Percentiles rank a stretch among this genome's conserved stretches.
phyloP scores from a whole-genome alignment of 1,140 invertebrate genomes.

The Octopus sinensis region DNA sequence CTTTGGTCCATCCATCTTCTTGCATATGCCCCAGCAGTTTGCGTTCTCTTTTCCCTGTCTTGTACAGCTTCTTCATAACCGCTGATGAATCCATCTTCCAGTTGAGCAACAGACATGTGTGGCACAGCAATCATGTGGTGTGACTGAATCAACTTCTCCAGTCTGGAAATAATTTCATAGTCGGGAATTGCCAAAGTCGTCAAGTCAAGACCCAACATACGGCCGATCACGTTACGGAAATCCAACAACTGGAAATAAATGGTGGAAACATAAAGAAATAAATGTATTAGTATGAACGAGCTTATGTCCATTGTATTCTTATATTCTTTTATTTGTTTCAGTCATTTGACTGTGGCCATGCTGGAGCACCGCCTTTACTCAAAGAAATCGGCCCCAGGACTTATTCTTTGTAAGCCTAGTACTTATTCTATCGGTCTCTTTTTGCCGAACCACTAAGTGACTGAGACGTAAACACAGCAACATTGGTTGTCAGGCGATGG shows the following conservation, averaged over 20 bases:
- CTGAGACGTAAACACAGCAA: no score
- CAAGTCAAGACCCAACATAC: conserved; percentile 57
- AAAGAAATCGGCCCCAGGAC: no score
- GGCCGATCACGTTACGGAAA: conserved; percentile 51
- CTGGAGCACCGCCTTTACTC: no score
- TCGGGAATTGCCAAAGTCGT: conserved; percentile 55
- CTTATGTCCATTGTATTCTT: no score
- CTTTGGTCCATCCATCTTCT: conserved; percentile 28
- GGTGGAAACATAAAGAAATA: conserved; percentile 21
- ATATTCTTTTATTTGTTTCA: no score
- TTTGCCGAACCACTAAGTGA: no score
- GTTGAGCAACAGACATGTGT: conserved; percentile 46
- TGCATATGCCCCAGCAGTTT: conserved; percentile 28
- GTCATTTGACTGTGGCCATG: no score
- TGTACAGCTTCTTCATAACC: conserved; percentile 39
- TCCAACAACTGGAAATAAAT: conserved; percentile 50
- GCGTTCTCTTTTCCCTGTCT: conserved; percentile 28
- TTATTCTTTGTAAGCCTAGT: no score
- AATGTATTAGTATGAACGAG: neutral
- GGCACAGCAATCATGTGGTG: conserved; percentile 49
- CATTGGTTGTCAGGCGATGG: no score
- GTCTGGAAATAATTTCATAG: conserved; percentile 56
- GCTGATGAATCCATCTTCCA: conserved; percentile 46
- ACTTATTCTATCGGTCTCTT: no score
- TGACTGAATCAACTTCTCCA: conserved; percentile 56